A percentile compares a stretch with the other conserved stretches of the same genome.
Conservation (phyloP, 2,888 invertebrate genomes). For the Drosophila fulvimacula region DNA sequence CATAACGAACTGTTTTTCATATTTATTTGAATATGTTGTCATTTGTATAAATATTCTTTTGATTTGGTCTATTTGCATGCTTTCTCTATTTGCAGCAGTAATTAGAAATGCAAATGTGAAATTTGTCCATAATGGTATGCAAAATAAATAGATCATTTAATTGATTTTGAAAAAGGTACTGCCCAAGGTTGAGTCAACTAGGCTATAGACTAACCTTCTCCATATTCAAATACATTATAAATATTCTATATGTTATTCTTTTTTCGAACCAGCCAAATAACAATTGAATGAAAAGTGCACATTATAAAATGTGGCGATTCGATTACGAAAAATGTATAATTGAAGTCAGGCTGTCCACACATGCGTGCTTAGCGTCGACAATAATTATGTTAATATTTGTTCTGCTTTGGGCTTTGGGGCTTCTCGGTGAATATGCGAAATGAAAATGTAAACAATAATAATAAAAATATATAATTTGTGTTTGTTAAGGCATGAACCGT, state of each 20-base stretch:
- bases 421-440: neutral
- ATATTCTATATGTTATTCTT: constrained; percentile 10
- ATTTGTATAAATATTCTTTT: constrained; percentile 18
- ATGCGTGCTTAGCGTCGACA: constrained; percentile 18
- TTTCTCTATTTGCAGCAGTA: constrained; percentile 25
- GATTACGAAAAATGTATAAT: constrained; percentile 34
- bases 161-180: constrained; percentile 31
- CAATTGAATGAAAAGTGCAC: constrained; percentile 32
- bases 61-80: constrained; percentile 14
- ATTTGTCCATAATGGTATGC: constrained; percentile 30
- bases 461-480: constrained; percentile 62
- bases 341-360: constrained; percentile 21
- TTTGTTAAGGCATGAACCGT: constrained; percentile 69
- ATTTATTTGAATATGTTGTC: constrained; percentile 7
- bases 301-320: constrained; percentile 42
- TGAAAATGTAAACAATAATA: constrained; percentile 27
- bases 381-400: constrained; percentile 54
- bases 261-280: constrained; percentile 26
- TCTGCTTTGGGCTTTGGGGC: constrained; percentile 8
- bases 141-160: constrained; percentile 51
- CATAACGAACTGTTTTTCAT: constrained; percentile 20
- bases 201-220: neutral
- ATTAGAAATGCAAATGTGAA: constrained; percentile 61
- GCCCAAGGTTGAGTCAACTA: neutral
- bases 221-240: neutral